phyloP scores from a whole-genome alignment of 1,140 invertebrate species.

The Leptoteleia sp. region DNA sequence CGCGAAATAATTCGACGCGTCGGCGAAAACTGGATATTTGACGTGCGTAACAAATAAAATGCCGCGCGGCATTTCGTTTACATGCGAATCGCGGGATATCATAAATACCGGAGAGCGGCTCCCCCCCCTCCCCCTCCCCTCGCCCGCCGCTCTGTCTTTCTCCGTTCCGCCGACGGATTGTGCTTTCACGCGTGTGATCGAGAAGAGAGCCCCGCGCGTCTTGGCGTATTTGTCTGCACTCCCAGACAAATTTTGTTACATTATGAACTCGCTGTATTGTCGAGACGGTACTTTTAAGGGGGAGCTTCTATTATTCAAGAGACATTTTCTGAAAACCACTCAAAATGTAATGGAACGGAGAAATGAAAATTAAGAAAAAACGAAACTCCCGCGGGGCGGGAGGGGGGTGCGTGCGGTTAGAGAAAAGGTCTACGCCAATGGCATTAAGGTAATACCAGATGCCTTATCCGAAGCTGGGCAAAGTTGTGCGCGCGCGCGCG shows the following conservation, averaged over 20 bases:
- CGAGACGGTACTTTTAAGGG: constrained; percentile 48
- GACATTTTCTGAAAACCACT: constrained; percentile 54
- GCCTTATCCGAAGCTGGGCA: constrained; percentile 10
- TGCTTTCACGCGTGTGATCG: constrained; percentile 59
- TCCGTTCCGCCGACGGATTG: constrained; percentile 54
- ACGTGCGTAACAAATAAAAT: constrained; percentile 21
- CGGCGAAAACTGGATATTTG: constrained; percentile 26
- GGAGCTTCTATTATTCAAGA: constrained; percentile 52
- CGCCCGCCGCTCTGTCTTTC: constrained; percentile 38
- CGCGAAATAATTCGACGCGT: background rate
- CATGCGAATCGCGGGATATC: constrained; percentile 44
- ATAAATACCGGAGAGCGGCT: constrained; percentile 55
- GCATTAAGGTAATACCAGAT: constrained; percentile 38
- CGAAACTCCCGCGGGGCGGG: too few species aligned
- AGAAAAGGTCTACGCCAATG: constrained; percentile 23
- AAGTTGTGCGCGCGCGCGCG: too few species aligned
- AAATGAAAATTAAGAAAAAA: constrained; percentile 50
- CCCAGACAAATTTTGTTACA: constrained; percentile 60
- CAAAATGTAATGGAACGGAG: constrained; percentile 56
- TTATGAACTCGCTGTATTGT: constrained; percentile 58
- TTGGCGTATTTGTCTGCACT: constrained; percentile 58
- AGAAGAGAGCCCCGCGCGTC: constrained; percentile 46
- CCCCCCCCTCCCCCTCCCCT: too few species aligned
- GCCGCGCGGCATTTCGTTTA: constrained; percentile 32
- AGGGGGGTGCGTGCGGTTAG: background rate